Conservation (phyloP, 2,113 vertebrate species). For the Campylomormyrus numenius region DNA sequence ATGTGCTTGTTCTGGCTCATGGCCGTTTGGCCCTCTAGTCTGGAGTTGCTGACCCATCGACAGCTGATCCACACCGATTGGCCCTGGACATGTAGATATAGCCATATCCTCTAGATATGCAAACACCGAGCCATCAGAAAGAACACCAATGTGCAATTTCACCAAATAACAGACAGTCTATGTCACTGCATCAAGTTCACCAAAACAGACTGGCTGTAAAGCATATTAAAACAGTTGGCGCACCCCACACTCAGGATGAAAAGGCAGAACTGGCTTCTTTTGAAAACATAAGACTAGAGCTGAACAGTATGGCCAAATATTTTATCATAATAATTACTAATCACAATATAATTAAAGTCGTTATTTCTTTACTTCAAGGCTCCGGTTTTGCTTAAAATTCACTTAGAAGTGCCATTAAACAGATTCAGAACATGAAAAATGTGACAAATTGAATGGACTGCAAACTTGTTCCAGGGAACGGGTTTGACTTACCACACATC, state of each 20-base stretch:
- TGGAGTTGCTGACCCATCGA: background rate
- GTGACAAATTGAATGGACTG: background rate
- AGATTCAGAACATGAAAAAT: background rate
- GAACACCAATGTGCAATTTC: background rate
- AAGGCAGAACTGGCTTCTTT: background rate
- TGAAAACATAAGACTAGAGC: background rate
- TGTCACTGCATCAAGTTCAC: background rate
- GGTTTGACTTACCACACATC: background rate
- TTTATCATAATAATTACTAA: background rate
- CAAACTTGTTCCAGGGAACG: background rate
- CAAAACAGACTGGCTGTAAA: background rate
- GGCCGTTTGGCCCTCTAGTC: background rate
- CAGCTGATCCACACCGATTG: background rate
- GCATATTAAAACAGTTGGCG: background rate
- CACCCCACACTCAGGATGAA: background rate
- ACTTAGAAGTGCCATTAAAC: background rate
- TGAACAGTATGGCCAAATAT: background rate
- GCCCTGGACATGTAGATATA: background rate
- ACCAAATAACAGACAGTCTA: background rate
- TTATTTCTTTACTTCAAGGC: background rate
- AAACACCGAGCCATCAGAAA: background rate
- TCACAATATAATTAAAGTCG: background rate
- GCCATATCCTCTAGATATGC: background rate
- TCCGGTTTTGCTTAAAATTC: background rate
- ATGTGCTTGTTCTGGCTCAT: background rate